A percentile compares a stretch with the other conserved stretches of the same genome.
These are phyloP conservation scores for Alexandromys oeconomus DNA, from an alignment of 2,797 vertebrate genomes.

Conservation along the genomic window DNA sequence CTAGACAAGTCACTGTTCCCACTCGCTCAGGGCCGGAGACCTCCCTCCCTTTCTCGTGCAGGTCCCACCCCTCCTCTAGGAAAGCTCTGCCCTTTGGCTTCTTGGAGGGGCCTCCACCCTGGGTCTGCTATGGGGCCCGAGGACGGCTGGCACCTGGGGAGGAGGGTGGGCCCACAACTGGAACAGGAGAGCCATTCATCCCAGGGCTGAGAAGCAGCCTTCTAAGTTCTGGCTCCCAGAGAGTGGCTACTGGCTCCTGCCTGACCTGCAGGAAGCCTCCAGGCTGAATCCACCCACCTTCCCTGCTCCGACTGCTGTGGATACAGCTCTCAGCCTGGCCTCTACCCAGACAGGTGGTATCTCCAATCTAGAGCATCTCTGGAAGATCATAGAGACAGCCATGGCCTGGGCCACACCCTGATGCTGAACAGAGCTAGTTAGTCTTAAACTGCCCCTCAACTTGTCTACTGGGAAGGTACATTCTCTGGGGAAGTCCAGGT, in stretches of 20 bases:
- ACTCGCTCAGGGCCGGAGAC: neutral
- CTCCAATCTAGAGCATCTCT: neutral
- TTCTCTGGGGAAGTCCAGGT: neutral
- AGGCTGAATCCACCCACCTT: neutral
- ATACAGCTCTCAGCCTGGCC: neutral
- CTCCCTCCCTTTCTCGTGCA: neutral
- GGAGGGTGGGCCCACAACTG: conserved; percentile 5
- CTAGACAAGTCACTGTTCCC: neutral
- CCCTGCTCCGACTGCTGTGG: neutral
- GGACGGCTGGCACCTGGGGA: conserved; percentile 41
- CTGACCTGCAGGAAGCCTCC: neutral
- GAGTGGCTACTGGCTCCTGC: neutral
- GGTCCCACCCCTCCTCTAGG: neutral
- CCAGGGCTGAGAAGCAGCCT: neutral
- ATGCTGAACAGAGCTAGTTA: neutral
- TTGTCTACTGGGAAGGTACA: neutral
- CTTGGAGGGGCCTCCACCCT: neutral
- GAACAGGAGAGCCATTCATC: conserved; percentile 71
- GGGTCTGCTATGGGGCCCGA: neutral
- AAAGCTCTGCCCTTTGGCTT: neutral
- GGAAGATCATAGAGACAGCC: neutral
- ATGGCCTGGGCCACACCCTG: neutral
- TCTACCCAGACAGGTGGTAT: neutral
- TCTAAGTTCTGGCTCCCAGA: neutral
- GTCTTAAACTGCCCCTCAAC: neutral